Conservation (phyloP, 2,113 vertebrate species). For the Casuarius casuarius region DNA sequence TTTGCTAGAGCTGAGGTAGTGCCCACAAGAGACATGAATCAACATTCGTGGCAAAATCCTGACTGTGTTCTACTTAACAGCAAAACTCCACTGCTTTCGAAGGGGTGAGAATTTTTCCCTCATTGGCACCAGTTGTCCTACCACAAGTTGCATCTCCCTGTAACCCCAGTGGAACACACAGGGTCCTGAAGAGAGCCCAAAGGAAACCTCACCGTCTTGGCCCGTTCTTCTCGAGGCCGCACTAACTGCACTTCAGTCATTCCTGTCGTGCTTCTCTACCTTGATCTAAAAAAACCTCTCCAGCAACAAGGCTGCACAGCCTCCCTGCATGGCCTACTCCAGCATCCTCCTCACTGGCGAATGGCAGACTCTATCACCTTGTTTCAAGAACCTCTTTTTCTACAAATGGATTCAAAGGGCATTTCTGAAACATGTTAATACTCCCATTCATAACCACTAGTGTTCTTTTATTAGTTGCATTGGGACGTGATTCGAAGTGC, state of each 20-base stretch:
- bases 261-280: fast-evolving
- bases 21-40: background rate
- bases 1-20: background rate
- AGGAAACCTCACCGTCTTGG: background rate
- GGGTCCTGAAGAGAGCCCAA: background rate
- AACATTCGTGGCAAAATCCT: background rate
- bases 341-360: background rate
- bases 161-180: background rate
- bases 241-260: background rate
- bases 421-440: background rate
- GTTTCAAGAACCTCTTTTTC: background rate
- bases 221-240: background rate
- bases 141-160: background rate
- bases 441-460: background rate
- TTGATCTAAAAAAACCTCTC: background rate
- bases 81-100: background rate
- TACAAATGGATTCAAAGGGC: background rate
- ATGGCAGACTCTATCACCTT: background rate
- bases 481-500: background rate
- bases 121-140: background rate
- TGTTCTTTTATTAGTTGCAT: background rate
- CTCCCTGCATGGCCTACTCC: fast-evolving
- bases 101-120: background rate
- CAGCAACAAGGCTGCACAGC: background rate
- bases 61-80: background rate